A percentile compares a stretch with the other conserved stretches of the same genome.
Conservation (phyloP, 2,113 vertebrate species). For the Labrus mixtus region DNA sequence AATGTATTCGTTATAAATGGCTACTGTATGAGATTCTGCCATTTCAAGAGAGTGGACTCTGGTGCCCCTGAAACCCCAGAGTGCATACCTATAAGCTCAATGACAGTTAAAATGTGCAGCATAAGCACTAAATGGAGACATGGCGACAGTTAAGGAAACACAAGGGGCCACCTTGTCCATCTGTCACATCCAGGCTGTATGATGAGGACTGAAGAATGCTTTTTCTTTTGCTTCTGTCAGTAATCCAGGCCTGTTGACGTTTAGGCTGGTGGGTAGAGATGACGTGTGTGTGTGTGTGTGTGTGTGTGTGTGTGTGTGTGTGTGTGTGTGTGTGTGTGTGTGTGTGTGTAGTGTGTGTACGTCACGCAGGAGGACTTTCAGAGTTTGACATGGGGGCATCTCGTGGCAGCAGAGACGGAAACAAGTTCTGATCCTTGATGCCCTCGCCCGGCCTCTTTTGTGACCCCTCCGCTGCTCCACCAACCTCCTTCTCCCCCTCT, state of each 20-base stretch:
- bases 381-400: constrained; percentile 52
- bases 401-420: constrained; percentile 43
- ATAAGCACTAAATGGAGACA: constrained; percentile 49
- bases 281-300: constrained; percentile 1
- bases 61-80: constrained; percentile 39
- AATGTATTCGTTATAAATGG: no score
- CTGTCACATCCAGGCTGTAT: constrained; percentile 56
- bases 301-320: constrained; percentile 7
- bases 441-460: constrained; percentile 18
- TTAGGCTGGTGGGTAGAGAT: constrained; percentile 17
- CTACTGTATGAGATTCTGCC: constrained; percentile 30
- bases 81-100: constrained; percentile 23
- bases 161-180: constrained; percentile 53
- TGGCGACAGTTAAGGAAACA: constrained; percentile 54
- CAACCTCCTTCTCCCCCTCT: neutral
- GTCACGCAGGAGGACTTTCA: constrained; percentile 23
- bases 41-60: constrained; percentile 33
- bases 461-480: constrained; percentile 4
- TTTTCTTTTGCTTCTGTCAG: constrained; percentile 45
- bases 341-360: constrained; percentile 11
- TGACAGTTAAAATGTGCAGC: constrained; percentile 61
- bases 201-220: constrained; percentile 31
- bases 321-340: constrained; percentile 11
- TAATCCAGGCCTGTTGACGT: constrained; percentile 38
- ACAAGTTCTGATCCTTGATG: constrained; percentile 52